These are phyloP conservation scores for Stenurella melanura DNA, from an alignment of 2,888 invertebrate genomes.

Conservation along the genomic window DNA sequence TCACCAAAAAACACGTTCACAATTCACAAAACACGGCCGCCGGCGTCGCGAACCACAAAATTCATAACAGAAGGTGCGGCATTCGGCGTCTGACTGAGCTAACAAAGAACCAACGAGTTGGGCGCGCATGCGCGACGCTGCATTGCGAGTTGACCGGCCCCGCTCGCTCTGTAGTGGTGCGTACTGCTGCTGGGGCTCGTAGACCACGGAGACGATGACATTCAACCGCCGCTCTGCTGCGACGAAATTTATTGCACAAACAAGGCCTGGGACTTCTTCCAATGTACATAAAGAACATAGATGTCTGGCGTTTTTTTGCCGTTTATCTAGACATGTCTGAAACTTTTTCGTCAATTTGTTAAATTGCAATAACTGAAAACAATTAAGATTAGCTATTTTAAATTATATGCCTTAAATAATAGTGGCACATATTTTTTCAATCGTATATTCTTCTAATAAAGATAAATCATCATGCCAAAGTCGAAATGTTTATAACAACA, in stretches of 20 bases:
- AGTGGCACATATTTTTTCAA: no score
- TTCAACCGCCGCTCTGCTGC: slow-evolving; percentile 14
- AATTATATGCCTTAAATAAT: no score
- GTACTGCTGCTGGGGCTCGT: slow-evolving; percentile 27
- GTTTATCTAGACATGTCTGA: no score
- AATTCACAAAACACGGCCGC: slow-evolving; percentile 66
- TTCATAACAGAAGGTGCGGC: slow-evolving; percentile 66
- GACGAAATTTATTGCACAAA: slow-evolving; percentile 19
- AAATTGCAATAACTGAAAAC: no score
- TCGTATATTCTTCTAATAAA: no score
- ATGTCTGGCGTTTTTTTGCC: not conserved
- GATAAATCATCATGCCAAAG: no score
- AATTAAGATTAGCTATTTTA: no score
- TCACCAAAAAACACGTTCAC: slow-evolving; percentile 56
- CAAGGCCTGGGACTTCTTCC: slow-evolving; percentile 18
- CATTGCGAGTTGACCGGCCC: slow-evolving; percentile 60
- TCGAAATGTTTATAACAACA: no score
- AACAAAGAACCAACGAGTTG: slow-evolving; percentile 58
- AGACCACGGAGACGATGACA: slow-evolving; percentile 33
- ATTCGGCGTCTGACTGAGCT: slow-evolving; percentile 69
- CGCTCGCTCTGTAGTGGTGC: slow-evolving; percentile 39
- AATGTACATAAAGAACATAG: not conserved
- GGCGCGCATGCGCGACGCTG: slow-evolving; percentile 67
- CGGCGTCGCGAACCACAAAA: slow-evolving; percentile 71
- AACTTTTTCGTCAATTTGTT: no score